Evolutionary conservation across 2,113 vertebrate genomes (phyloP).

Genomic region (Caretta caretta): DNA sequence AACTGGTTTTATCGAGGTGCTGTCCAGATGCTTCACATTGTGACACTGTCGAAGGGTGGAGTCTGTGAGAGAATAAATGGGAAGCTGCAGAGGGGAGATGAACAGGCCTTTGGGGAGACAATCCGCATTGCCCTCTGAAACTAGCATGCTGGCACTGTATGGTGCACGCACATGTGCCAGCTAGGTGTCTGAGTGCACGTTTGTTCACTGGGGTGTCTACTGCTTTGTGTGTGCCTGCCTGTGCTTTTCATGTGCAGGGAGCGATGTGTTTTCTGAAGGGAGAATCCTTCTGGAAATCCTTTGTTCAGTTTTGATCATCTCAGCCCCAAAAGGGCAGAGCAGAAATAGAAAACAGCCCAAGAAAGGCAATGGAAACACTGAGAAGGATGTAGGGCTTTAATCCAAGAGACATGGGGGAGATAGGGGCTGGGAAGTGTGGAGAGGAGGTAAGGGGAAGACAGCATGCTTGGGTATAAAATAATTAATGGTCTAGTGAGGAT

Average conservation of each 20-base stretch:
- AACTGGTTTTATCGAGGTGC: background rate
- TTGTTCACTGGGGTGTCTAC: background rate
- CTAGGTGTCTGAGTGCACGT: background rate
- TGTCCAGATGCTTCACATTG: background rate
- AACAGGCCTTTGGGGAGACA: background rate
- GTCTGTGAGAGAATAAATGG: background rate
- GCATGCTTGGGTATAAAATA: background rate
- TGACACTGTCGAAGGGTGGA: background rate
- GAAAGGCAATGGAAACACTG: background rate
- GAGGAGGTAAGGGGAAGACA: background rate
- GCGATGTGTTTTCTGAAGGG: background rate
- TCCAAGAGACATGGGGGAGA: background rate
- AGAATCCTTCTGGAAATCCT: accelerated
- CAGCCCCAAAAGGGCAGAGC: background rate
- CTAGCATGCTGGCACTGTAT: too few relatives aligned
- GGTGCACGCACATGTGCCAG: accelerated
- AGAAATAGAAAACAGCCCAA: background rate
- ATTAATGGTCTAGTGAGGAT: background rate
- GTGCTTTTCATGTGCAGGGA: background rate
- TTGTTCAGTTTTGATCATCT: background rate
- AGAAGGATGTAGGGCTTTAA: background rate
- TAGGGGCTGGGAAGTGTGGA: background rate
- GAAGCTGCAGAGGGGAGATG: accelerated
- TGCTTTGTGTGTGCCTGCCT: background rate
- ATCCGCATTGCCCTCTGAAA: background rate